A percentile compares a stretch with the other conserved stretches of the same genome.
These are phyloP conservation scores for Pipra filicauda DNA, from an alignment of 2,113 vertebrate species.

Conservation along the genomic window DNA sequence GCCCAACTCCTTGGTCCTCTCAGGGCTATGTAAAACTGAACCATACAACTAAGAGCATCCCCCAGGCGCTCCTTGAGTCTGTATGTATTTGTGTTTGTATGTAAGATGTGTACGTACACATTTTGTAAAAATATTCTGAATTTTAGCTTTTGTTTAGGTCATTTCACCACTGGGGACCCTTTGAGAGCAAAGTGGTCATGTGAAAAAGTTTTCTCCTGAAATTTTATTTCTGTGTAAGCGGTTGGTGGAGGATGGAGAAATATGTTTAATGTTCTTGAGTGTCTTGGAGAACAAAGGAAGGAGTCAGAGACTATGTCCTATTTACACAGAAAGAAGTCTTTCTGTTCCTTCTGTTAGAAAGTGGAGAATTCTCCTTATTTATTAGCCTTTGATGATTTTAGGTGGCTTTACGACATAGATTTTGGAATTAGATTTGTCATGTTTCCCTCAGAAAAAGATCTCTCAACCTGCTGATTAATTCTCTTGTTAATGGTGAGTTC, in stretches of 20 bases:
- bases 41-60: neutral
- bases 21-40: neutral
- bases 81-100: neutral
- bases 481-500: neutral
- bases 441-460: neutral
- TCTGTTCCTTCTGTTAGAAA: neutral
- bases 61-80: neutral
- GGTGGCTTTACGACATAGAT: neutral
- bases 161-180: neutral
- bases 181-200: neutral
- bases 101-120: too few relatives aligned
- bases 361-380: neutral
- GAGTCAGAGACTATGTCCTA: neutral
- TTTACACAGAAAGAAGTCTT: neutral
- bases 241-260: neutral
- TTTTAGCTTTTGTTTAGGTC: neutral
- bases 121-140: neutral
- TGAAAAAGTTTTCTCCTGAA: neutral
- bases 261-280: neutral
- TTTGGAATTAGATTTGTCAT: neutral
- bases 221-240: neutral
- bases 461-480: neutral
- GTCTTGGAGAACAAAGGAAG: neutral
- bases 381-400: neutral
- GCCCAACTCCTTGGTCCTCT: neutral